Conservation (phyloP, 2,113 vertebrate species). For the Cephalopterus ornatus region DNA sequence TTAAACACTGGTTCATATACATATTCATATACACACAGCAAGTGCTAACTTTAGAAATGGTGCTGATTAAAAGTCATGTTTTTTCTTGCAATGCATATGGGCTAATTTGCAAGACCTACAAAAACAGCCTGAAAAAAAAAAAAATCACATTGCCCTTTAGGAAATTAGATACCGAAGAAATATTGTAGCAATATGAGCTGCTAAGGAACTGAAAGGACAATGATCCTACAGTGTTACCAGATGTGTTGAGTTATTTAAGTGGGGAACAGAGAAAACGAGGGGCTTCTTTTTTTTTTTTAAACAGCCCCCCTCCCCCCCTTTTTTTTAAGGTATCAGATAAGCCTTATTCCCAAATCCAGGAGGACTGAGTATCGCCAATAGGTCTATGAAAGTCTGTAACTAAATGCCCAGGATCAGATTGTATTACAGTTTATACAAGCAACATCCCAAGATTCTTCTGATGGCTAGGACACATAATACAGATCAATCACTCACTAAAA, state of each 20-base stretch:
- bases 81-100: constrained; percentile 62
- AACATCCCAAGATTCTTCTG: constrained; percentile 91
- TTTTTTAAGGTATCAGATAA: constrained; percentile 94
- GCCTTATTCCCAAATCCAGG: constrained; percentile 92
- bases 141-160: constrained; percentile 82
- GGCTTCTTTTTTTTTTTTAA: constrained; percentile 76
- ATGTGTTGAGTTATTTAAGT: constrained; percentile 95
- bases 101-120: constrained; percentile 76
- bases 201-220: constrained; percentile 89
- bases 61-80: constrained; percentile 68
- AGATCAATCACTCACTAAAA: constrained; percentile 86
- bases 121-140: constrained; percentile 50
- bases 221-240: constrained; percentile 96
- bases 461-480: constrained; percentile 90
- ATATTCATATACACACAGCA: constrained; percentile 53
- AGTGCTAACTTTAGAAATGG: constrained; percentile 53
- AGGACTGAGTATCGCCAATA: constrained; percentile 92
- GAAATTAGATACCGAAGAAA: constrained; percentile 90
- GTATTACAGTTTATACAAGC: constrained; percentile 96
- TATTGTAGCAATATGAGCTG: constrained; percentile 90
- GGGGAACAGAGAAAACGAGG: constrained; percentile 80
- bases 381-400: constrained; percentile 93
- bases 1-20: not conserved
- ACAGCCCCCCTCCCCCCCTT: not conserved
- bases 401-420: constrained; percentile 83